Evolutionary conservation across 2,113 vertebrate species (phyloP).

Genomic region (Tragulus kanchil): DNA sequence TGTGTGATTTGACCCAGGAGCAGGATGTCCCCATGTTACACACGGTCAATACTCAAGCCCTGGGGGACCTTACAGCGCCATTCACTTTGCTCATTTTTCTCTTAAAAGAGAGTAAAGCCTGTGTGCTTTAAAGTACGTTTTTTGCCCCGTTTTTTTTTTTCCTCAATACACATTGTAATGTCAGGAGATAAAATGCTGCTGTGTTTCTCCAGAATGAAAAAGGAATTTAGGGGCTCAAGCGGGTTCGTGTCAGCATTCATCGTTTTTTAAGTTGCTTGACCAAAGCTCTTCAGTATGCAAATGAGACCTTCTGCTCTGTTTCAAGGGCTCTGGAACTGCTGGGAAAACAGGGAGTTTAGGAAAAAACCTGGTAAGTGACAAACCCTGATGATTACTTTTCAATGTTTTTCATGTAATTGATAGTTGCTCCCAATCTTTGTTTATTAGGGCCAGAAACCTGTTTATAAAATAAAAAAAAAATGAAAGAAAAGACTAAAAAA

Average conservation of each 20-base stretch:
- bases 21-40: fast-evolving
- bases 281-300: slow-evolving; percentile 66
- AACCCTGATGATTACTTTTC: slow-evolving; percentile 70
- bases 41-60: background rate
- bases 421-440: background rate
- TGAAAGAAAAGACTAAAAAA: background rate
- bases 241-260: slow-evolving; percentile 37
- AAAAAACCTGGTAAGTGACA: slow-evolving; percentile 96
- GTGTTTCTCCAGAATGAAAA: background rate
- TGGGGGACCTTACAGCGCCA: background rate
- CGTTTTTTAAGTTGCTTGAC: slow-evolving; percentile 48
- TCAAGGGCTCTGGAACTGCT: slow-evolving; percentile 93
- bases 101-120: background rate
- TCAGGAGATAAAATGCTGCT: background rate
- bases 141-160: background rate
- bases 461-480: background rate
- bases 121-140: background rate
- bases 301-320: slow-evolving; percentile 85
- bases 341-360: slow-evolving; percentile 98
- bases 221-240: background rate
- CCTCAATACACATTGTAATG: background rate
- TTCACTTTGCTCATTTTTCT: background rate
- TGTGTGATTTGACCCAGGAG: background rate
- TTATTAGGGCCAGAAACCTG: background rate
- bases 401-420: slow-evolving; percentile 56